Evolutionary conservation across 2,888 invertebrate genomes (phyloP), one percentile per base, ranked within the genome.

Genomic region (Willowsia nigromaculata): DNA sequence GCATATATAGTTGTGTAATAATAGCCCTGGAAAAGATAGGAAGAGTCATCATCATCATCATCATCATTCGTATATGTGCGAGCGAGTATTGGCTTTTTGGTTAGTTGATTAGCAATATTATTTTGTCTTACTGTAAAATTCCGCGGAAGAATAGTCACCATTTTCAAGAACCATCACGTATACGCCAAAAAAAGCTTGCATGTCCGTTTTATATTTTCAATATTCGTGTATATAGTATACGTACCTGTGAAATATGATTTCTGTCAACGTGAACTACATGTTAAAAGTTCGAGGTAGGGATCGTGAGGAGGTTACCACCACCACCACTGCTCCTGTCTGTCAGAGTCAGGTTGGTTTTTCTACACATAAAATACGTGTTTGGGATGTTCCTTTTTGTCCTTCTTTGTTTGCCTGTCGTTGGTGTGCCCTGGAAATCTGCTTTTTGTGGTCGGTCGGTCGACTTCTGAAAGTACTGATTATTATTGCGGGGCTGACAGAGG

Each of bases 351-450:
- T 62, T 50, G n/a, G 37, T 33, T 76, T 56, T 78, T n/a, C n/a
- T 9, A 47, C 43, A 27, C 43, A 50, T 18, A 43, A 76, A 47
- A 76, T 30, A 27, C 47, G 30, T n/a, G 30, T 33, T n/a, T 30
- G 78, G 43, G 80, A 27, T 43, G 65, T 68, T 33, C 62, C 65
- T 85, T 76, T 22, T 81, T 81, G 59, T 68, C 68, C 68, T 18
- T 30, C 59, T 81, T 81, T 87, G 86, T 81, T 81, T 87, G 71
- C 85, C 40, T 50, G 37, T 43, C 37, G 15, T 47, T 50, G 22
- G 82, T 71, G 68, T 87, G 81, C 87, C 86, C 87, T 87, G 87
- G 81, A 81, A 87, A 87, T 87, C 87, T 87, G 43, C 71, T 50
- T 87, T 65, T 87, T 65, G 50, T 83, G 68, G 83, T 82, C 62